Evolutionary conservation across 2,797 vertebrate genomes (phyloP).

Genomic region (Spondyliosoma cantharus): DNA sequence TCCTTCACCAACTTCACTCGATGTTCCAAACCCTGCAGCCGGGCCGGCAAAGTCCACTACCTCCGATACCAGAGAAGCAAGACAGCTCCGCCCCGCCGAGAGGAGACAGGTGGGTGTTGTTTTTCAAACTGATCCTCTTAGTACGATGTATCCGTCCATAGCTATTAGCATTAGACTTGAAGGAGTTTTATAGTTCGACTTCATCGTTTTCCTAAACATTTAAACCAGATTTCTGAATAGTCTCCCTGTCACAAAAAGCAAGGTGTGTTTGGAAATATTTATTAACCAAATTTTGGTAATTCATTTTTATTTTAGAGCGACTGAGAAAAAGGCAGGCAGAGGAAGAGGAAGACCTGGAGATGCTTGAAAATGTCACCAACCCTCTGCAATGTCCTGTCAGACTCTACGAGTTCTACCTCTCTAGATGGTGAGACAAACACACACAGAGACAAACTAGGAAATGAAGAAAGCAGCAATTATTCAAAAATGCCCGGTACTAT

Average conservation of each 20-base stretch:
- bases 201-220: neutral
- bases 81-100: conserved; percentile 60
- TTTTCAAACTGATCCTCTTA: too few relatives aligned
- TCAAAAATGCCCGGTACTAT: neutral
- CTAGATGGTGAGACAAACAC: conserved; percentile 90
- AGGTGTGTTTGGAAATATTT: neutral
- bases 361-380: conserved; percentile 92
- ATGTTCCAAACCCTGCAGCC: conserved; percentile 86
- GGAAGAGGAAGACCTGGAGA: conserved; percentile 85
- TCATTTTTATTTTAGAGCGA: conserved; percentile 63
- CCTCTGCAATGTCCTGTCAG: conserved; percentile 94
- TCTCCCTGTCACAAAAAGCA: neutral
- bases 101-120: conserved; percentile 52
- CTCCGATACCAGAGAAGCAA: conserved; percentile 86
- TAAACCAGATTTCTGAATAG: neutral
- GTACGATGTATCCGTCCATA: neutral
- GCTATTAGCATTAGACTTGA: neutral
- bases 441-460: neutral
- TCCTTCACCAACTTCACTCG: conserved; percentile 91
- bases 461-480: neutral
- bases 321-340: conserved; percentile 87
- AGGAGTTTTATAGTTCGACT: neutral
- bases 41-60: conserved; percentile 88
- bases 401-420: conserved; percentile 97
- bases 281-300: neutral